Conservation (phyloP, 2,113 vertebrate species). For the Chamaea fasciata region DNA sequence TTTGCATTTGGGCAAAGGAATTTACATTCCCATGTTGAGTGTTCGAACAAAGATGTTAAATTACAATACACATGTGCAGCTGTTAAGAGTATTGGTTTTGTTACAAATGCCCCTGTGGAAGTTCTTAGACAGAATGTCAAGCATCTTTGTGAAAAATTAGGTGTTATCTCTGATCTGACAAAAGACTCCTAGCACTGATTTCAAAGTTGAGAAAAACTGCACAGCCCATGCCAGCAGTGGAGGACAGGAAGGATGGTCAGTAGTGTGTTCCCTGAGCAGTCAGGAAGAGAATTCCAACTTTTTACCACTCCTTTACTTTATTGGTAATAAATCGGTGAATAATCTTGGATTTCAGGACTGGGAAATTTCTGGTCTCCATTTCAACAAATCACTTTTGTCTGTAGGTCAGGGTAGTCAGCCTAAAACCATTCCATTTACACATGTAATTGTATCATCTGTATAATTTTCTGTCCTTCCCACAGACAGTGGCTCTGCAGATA, state of each 20-base stretch:
- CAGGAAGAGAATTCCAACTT: background rate
- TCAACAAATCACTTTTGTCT: background rate
- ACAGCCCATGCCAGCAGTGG: background rate
- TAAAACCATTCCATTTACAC: background rate
- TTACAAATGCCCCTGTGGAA: background rate
- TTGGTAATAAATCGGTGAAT: too few species aligned
- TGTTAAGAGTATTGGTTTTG: background rate
- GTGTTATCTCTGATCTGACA: background rate
- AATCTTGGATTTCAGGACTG: background rate
- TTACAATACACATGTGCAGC: background rate
- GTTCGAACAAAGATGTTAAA: background rate
- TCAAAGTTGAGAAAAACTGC: background rate
- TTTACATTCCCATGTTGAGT: background rate
- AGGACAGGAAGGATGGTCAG: background rate
- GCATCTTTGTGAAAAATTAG: background rate
- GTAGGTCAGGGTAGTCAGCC: background rate
- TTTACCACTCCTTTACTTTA: background rate
- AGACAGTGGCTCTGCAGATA: background rate
- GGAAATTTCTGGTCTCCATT: background rate
- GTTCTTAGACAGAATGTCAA: background rate
- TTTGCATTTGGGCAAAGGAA: background rate
- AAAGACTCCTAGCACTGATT: background rate
- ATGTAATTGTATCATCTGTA: background rate
- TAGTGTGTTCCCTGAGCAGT: background rate
- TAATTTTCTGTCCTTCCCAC: fast-evolving